These are phyloP conservation scores for Julus scanicus DNA, from an alignment of 2,888 invertebrate genomes.

Conservation along the genomic window DNA sequence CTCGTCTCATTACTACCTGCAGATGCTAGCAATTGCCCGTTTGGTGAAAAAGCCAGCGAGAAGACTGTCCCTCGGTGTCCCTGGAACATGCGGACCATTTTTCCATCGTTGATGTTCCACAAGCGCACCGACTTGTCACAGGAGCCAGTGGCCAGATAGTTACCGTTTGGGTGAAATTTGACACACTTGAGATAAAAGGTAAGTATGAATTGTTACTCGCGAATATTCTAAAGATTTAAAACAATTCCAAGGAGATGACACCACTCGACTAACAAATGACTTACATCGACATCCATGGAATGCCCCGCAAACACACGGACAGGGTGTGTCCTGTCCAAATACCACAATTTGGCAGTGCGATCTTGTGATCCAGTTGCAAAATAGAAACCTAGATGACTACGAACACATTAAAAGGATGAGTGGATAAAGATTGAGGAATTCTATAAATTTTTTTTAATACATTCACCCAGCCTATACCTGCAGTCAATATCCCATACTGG, in stretches of 20 bases:
- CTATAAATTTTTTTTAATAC: not conserved
- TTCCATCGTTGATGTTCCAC: slow-evolving; percentile 87
- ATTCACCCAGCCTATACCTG: slow-evolving; percentile 50
- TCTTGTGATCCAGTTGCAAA: slow-evolving; percentile 85
- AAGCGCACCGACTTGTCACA: slow-evolving; percentile 88
- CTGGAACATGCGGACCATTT: slow-evolving; percentile 69
- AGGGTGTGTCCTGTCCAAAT: slow-evolving; percentile 81
- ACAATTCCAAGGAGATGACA: not conserved
- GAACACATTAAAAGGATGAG: slow-evolving; percentile 60
- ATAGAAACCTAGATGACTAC: slow-evolving; percentile 75
- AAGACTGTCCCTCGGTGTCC: slow-evolving; percentile 82
- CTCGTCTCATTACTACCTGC: slow-evolving; percentile 72
- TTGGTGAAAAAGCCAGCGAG: slow-evolving; percentile 83
- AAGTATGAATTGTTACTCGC: not conserved
- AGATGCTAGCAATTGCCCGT: slow-evolving; percentile 85
- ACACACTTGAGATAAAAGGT: slow-evolving; percentile 73
- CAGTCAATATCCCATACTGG: slow-evolving; percentile 88
- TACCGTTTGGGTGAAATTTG: slow-evolving; percentile 92
- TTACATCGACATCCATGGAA: slow-evolving; percentile 86
- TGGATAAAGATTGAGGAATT: not conserved
- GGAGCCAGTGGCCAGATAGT: slow-evolving; percentile 89
- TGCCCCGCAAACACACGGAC: slow-evolving; percentile 89
- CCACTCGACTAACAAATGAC: not conserved
- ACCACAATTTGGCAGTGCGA: slow-evolving; percentile 83
- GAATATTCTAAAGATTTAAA: too few relatives aligned